These are phyloP conservation scores for Drosophila atripex DNA, from an alignment of 2,888 invertebrate genomes.

Conservation along the genomic window DNA sequence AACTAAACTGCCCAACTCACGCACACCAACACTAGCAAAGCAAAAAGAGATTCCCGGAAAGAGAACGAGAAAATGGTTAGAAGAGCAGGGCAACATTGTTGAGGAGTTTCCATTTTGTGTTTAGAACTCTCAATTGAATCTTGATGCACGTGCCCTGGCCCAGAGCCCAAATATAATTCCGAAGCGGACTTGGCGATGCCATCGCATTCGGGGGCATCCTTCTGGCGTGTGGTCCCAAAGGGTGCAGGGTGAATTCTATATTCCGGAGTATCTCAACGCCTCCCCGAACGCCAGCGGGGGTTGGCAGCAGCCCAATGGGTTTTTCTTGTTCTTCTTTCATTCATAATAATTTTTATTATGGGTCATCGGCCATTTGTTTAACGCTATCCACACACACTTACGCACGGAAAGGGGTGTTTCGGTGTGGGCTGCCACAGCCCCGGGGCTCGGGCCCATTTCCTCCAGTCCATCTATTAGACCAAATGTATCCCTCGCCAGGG, in stretches of 20 bases:
- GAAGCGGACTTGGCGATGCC: slow-evolving; percentile 36
- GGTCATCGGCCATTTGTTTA: slow-evolving; percentile 80
- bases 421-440: slow-evolving; percentile 7
- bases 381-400: slow-evolving; percentile 51
- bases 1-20: slow-evolving; percentile 24
- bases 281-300: slow-evolving; percentile 10
- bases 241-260: slow-evolving; percentile 27
- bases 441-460: slow-evolving; percentile 60
- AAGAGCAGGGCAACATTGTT: slow-evolving; percentile 24
- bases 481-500: slow-evolving; percentile 56
- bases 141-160: slow-evolving; percentile 71
- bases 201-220: slow-evolving; percentile 27
- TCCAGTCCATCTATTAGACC: slow-evolving; percentile 73
- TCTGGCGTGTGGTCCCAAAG: slow-evolving; percentile 34
- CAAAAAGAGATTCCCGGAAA: slow-evolving; percentile 3
- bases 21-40: slow-evolving; percentile 6
- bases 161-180: slow-evolving; percentile 58
- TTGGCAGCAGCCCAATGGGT: slow-evolving; percentile 62
- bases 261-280: neutral
- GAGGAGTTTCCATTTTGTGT: slow-evolving; percentile 34
- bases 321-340: slow-evolving; percentile 75
- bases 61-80: neutral
- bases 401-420: slow-evolving; percentile 20
- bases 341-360: slow-evolving; percentile 80
- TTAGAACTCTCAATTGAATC: slow-evolving; percentile 68